Conservation (phyloP, 2,113 vertebrate genomes). For the Misgurnus mizolepis region DNA sequence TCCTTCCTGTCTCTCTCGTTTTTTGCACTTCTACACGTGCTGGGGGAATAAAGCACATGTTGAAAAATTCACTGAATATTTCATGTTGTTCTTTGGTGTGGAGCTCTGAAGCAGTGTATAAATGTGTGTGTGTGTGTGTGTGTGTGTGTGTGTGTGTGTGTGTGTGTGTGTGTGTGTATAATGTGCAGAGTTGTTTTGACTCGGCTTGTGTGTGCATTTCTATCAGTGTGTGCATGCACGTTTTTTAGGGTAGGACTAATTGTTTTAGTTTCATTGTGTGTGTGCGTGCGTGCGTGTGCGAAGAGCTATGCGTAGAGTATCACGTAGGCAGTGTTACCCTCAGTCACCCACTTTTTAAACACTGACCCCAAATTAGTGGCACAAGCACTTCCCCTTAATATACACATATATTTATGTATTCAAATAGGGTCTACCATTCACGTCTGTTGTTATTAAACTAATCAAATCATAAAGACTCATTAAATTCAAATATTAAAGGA, state of each 20-base stretch:
- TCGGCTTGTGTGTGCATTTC: conserved; percentile 13
- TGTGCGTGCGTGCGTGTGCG: not conserved
- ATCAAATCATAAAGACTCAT: too few species aligned
- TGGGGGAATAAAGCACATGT: conserved; percentile 72
- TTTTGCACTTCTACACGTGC: conserved; percentile 68
- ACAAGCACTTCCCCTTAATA: too few species aligned
- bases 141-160: conserved; percentile 29
- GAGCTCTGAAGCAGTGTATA: not conserved
- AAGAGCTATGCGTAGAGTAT: conserved; percentile 39
- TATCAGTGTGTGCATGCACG: conserved; percentile 6
- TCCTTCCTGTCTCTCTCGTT: conserved; percentile 48
- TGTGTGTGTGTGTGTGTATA: conserved; percentile 29
- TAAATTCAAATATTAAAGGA: too few species aligned
- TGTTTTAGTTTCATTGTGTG: not conserved
- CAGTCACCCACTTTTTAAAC: conserved; percentile 16
- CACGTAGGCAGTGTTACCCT: conserved; percentile 45
- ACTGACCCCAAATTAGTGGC: conserved; percentile 1
- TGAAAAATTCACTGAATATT: conserved; percentile 77
- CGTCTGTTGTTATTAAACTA: too few species aligned
- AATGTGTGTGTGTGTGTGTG: conserved; percentile 30
- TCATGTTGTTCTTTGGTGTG: conserved; percentile 66
- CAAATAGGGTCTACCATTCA: too few species aligned
- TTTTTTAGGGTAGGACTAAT: conserved; percentile 1
- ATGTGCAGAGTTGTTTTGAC: conserved; percentile 24
- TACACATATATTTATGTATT: too few species aligned